Base-by-base conservation (phyloP, 2,888 invertebrate species). In the Ophion obscuratus region DNA sequence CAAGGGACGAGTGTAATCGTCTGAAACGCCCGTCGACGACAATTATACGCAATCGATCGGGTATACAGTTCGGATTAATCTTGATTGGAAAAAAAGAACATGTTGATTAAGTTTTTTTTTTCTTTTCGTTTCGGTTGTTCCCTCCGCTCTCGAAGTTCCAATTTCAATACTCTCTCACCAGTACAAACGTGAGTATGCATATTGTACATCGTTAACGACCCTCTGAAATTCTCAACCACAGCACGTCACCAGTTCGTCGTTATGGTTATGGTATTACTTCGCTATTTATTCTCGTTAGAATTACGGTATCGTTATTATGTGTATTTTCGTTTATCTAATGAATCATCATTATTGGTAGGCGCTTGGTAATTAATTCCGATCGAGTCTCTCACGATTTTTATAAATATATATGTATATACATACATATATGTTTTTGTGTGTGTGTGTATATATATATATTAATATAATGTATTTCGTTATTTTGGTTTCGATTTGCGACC, bases 281-380 rank as follows among this genome's bases (percentile, higher is more conserved):
- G 44, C 74, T 81, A 77, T 64, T 40, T 57, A 71, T 75, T 73
- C 47, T 47, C 47, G 59, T 80, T 83, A 83, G 67, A 77, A 81
- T 86, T 73, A 81, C 70, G 64, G 73, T 83, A 67, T 79, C 44
- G 31, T 68, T 70, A 57, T 82, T 40, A 77, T 80, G 76, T 86
- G 73, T 83, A 81, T 81, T 74, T 75, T 81, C 80, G 83, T 77
- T 83, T 73, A 61, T 77, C 80, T 83, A 86, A 83, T 77, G 86
- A 86, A 83, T 83, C 71, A 83, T 83, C 71, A 80, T 85, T 83
- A 80, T 85, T 86, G 86, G 86, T 86, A 86, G 86, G 86, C 86
- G 86, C 83, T 86, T 86, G 86, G 86, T 86, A 86, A 86, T 86
- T 77, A 83, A 68, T 68, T 86, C 80, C 86, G 83, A 86, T 86